Conservation (phyloP, 2,113 vertebrate species). For the Oplegnathus fasciatus region DNA sequence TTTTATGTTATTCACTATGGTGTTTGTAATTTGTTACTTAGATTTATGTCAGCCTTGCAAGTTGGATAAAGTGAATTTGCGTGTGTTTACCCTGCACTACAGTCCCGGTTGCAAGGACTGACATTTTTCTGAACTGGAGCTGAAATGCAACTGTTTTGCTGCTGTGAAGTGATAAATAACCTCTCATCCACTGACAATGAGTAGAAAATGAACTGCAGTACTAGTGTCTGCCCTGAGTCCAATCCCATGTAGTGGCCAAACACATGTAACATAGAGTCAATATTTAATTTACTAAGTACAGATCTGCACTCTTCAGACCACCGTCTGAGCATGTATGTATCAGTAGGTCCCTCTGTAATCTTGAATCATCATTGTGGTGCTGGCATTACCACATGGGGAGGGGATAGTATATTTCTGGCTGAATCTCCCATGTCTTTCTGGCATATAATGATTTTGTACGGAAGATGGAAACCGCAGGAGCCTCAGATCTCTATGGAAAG, state of each 20-base stretch:
- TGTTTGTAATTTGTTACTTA: background rate
- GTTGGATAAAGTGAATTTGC: slow-evolving; percentile 19
- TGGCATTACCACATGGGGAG: slow-evolving; percentile 22
- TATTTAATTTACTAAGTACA: slow-evolving; percentile 75
- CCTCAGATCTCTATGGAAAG: slow-evolving; percentile 56
- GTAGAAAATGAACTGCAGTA: slow-evolving; percentile 53
- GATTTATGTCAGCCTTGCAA: slow-evolving; percentile 13
- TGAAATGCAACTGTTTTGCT: slow-evolving; percentile 38
- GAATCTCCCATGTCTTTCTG: slow-evolving; percentile 18
- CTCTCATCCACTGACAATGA: slow-evolving; percentile 26
- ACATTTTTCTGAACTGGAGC: slow-evolving; percentile 31
- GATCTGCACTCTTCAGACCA: slow-evolving; percentile 51
- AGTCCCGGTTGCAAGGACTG: background rate
- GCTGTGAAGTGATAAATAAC: slow-evolving; percentile 50
- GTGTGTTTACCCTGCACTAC: slow-evolving; percentile 1
- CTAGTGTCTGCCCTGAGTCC: background rate
- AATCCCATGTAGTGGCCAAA: slow-evolving; percentile 30
- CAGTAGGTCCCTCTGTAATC: slow-evolving; percentile 42
- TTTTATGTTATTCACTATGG: background rate
- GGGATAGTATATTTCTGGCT: slow-evolving; percentile 1
- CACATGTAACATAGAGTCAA: slow-evolving; percentile 66
- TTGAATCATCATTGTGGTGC: slow-evolving; percentile 53
- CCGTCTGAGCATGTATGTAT: slow-evolving; percentile 52
- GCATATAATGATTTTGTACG: slow-evolving; percentile 43
- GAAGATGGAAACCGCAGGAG: slow-evolving; percentile 49